A percentile compares a stretch with the other conserved stretches of the same genome.
Conservation (phyloP, 2,797 vertebrate species). For the Eidolon dupreanum region DNA sequence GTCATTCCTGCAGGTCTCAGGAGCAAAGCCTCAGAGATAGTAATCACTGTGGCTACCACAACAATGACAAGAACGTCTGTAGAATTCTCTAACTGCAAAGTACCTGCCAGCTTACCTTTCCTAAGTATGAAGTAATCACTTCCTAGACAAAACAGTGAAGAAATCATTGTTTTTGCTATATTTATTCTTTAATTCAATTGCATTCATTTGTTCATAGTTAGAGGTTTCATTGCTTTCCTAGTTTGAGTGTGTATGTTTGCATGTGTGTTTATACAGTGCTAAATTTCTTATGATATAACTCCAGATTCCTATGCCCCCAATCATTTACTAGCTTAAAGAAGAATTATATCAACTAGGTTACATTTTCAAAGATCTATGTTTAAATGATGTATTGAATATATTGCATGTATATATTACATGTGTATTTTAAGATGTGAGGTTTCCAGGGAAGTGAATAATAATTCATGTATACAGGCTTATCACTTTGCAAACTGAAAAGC, state of each 20-base stretch:
- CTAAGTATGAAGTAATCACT: background rate
- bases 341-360: background rate
- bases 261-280: background rate
- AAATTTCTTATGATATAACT: background rate
- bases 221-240: background rate
- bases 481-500: background rate
- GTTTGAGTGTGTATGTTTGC: background rate
- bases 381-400: background rate
- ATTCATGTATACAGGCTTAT: background rate
- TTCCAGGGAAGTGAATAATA: background rate
- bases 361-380: background rate
- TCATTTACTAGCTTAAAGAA: background rate
- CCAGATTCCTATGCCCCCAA: background rate
- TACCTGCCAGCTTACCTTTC: background rate
- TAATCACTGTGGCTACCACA: background rate
- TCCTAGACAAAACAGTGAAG: background rate
- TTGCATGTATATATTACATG: background rate
- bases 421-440: background rate
- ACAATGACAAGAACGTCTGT: background rate
- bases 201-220: background rate
- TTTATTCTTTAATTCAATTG: background rate
- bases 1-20: background rate
- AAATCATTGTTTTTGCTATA: background rate
- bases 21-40: background rate
- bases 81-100: background rate